phyloP scores from a whole-genome alignment of 2,888 invertebrate species.

The Philaethria dido region DNA sequence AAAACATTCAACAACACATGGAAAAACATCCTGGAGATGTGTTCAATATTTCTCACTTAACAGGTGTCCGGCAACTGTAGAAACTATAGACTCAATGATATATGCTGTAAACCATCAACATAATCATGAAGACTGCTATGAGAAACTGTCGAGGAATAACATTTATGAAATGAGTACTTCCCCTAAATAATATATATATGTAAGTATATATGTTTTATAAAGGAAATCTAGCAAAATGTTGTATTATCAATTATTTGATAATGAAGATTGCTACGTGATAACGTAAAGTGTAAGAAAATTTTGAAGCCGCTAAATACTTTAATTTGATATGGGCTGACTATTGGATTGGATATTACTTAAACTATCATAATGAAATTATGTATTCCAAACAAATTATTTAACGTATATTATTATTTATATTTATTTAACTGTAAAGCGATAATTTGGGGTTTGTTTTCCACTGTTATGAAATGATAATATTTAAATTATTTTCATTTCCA shows the following conservation, averaged over 20 bases:
- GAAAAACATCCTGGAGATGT: constrained; percentile 81
- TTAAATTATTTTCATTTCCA: no score
- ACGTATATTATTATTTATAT: no score
- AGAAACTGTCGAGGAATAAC: constrained; percentile 74
- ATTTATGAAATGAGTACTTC: constrained; percentile 78
- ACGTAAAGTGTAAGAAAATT: not conserved
- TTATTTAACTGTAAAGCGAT: no score
- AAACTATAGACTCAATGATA: constrained; percentile 78
- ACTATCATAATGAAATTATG: not conserved
- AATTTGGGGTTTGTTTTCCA: no score
- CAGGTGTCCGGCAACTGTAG: constrained; percentile 79
- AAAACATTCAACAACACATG: constrained; percentile 80
- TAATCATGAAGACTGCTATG: constrained; percentile 78
- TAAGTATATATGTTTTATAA: not conserved
- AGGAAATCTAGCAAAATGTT: not conserved
- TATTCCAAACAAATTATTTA: no score
- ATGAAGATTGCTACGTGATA: not conserved
- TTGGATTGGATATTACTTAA: not conserved
- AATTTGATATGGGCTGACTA: not conserved
- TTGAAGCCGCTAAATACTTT: not conserved
- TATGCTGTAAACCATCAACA: constrained; percentile 79
- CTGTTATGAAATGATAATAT: no score
- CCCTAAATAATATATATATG: constrained; percentile 58
- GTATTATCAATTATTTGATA: not conserved
- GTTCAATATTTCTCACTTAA: constrained; percentile 82